phyloP scores from a whole-genome alignment of 2,113 vertebrate species.

The Orthonyx spaldingii region DNA sequence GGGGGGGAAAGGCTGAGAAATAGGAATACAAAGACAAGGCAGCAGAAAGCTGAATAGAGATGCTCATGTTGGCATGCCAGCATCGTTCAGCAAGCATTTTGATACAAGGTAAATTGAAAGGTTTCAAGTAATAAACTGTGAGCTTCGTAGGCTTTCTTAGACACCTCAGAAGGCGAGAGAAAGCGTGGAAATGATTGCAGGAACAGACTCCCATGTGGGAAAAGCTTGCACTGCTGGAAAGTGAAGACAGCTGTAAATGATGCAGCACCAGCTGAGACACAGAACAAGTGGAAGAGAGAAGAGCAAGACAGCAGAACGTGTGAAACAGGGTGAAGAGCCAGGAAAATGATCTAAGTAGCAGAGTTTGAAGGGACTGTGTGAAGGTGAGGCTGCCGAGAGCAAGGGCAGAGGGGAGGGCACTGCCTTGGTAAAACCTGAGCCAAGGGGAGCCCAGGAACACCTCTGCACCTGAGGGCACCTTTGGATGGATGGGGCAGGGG shows the following conservation, averaged over 20 bases:
- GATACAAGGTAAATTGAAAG: background rate
- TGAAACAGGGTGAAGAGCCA: background rate
- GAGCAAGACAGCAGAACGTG: background rate
- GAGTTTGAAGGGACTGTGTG: background rate
- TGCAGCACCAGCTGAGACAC: background rate
- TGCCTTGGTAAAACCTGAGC: background rate
- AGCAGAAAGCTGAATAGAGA: background rate
- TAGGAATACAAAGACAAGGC: background rate
- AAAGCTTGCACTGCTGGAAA: background rate
- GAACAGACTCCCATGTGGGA: background rate
- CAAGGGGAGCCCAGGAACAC: background rate
- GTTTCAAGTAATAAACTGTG: background rate
- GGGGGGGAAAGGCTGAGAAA: background rate
- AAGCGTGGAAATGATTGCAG: background rate
- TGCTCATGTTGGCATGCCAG: background rate
- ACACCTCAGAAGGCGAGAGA: background rate
- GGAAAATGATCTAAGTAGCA: background rate
- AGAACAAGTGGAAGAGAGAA: background rate
- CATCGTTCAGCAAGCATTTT: background rate
- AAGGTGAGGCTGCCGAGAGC: background rate
- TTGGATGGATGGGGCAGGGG: background rate
- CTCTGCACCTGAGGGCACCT: fast-evolving
- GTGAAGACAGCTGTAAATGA: background rate
- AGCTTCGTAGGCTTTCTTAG: background rate
- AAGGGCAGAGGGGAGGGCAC: background rate